Base-by-base conservation (phyloP, 2,113 vertebrate genomes). In the Corythoichthys haematopterus region DNA sequence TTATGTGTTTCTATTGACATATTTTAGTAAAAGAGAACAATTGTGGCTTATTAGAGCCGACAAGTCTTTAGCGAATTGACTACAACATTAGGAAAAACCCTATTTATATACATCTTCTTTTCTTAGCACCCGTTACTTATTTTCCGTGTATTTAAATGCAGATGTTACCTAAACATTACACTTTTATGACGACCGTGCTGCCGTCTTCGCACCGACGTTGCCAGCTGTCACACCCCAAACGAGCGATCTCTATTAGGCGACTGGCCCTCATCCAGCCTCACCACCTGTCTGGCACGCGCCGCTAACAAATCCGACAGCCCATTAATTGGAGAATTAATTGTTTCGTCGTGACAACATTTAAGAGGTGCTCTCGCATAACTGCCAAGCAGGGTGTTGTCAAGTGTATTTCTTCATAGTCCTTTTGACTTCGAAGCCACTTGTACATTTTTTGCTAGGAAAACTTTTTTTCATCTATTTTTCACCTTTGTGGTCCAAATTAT, bases 201-300 rank as follows among this genome's bases (percentile, higher is more conserved):
- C 52, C 52, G 51, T 2, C 51, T 53, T 33, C 20, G 20, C 52
- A n/a, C 20, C 28, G 6, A 12, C 55, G 55, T 36, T 4, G 55
- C 55, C 55, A 36, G 55, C 55, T 57, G 55, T 57, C 33, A 36
- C 28, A 13, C 12, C 55, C 33, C 33, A 55, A 3, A 33, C 20
- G n/a, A 55, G 52, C 52, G 20, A 55, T 55, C 52, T 55, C 52
- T 55, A 55, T 55, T 55, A 55, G 52, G 53, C 53, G 53, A 11
- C 53, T 56, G 55, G 55, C 55, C 33, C 28, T 28, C 55, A 35
- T 57, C 55, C 55, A 57, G 33, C 5, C 55, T 7, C 12, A 13
- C 55, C 55, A 57, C 55, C 55, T 57, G 55, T 57, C 33, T 57
- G 55, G 12, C 55, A 14, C 13, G 13, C 55, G 55, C 52, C 52